Evolutionary conservation across 2,113 vertebrate species (phyloP).

Genomic region (Chionodraco myersi): DNA sequence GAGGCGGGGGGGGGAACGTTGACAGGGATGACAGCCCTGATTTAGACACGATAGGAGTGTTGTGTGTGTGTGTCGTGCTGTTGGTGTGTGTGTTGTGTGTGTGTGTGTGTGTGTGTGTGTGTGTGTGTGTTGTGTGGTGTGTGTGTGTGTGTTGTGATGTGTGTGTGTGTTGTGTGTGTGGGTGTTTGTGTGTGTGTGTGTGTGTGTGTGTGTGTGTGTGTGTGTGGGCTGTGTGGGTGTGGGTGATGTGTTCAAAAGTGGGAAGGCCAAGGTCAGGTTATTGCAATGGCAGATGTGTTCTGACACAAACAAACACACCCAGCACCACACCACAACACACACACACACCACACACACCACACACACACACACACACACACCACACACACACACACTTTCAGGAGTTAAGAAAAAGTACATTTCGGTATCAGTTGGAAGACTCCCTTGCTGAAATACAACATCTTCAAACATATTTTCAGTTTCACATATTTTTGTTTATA

Average conservation of each 20-base stretch:
- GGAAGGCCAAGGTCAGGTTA: conserved; percentile 80
- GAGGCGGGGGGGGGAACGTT: conserved; percentile 62
- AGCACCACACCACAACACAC: too few species aligned
- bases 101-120: conserved; percentile 34
- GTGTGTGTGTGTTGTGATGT: conserved; percentile 30
- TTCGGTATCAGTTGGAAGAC: conserved; percentile 34
- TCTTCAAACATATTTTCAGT: conserved; percentile 17
- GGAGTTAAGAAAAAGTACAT: conserved; percentile 25
- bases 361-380: conserved; percentile 17
- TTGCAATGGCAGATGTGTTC: conserved; percentile 75
- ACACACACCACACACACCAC: not conserved
- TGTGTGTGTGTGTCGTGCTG: conserved; percentile 39
- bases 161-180: conserved; percentile 15
- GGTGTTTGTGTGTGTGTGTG: conserved; percentile 35
- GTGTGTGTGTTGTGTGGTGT: conserved; percentile 36
- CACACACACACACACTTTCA: conserved; percentile 14
- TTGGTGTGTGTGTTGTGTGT: conserved; percentile 32
- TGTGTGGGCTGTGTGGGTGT: conserved; percentile 34
- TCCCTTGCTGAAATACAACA: conserved; percentile 44
- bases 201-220: conserved; percentile 32
- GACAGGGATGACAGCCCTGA: conserved; percentile 81
- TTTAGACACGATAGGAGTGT: conserved; percentile 74
- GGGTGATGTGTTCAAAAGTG: conserved; percentile 61
- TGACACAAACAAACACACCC: not conserved
- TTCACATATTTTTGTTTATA: conserved; percentile 21